phyloP scores from a whole-genome alignment of 2,113 vertebrate species.

The Regulus satrapa region DNA sequence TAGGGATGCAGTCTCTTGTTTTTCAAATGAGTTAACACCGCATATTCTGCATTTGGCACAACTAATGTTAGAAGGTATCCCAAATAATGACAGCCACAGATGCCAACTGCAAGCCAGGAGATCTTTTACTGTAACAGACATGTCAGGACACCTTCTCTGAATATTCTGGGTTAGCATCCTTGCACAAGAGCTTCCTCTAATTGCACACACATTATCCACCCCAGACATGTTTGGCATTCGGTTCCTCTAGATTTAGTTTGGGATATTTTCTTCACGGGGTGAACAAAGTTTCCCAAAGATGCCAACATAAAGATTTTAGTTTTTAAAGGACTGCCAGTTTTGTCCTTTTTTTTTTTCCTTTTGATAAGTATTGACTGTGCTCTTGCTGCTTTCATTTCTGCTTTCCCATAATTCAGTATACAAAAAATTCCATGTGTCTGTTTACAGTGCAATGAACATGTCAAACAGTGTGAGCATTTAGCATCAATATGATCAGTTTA shows the following conservation, averaged over 20 bases:
- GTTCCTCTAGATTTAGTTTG: background rate
- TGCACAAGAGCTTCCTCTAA: conserved; percentile 19
- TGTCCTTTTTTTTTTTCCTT: background rate
- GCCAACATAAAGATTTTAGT: background rate
- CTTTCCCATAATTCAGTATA: background rate
- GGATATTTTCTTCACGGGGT: background rate
- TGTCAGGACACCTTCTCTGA: background rate
- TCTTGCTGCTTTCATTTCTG: background rate
- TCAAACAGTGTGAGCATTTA: background rate
- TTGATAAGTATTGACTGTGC: background rate
- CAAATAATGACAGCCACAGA: background rate
- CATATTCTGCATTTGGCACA: background rate
- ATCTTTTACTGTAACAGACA: conserved; percentile 7
- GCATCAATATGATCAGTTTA: background rate
- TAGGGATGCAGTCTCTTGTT: background rate
- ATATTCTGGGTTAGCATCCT: background rate
- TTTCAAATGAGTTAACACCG: background rate
- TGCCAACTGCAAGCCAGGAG: background rate
- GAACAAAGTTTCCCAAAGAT: background rate
- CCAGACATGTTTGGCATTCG: background rate
- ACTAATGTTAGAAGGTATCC: background rate
- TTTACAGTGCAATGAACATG: background rate
- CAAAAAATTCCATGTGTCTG: background rate
- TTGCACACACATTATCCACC: background rate
- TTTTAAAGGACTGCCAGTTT: background rate